Evolutionary conservation across 92 coral and sea anemone species (phyloP).

Genomic region (Umimayanthus kanabou): DNA sequence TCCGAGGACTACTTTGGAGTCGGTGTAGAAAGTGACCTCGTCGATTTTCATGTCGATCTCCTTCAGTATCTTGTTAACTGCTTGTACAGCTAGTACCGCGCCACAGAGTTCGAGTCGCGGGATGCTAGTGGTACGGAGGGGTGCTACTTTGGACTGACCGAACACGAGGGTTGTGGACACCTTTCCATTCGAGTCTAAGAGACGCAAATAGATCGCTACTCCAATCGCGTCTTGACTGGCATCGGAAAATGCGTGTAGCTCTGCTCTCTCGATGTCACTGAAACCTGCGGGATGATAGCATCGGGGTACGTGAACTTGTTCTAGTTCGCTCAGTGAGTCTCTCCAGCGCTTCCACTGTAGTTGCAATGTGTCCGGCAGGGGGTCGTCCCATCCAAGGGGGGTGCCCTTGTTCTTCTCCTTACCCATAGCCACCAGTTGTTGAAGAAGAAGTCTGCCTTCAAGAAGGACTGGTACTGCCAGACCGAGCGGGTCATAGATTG

Average conservation of each 20-base stretch:
- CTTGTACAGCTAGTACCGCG: slow-evolving; percentile 51
- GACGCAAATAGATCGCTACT: slow-evolving; percentile 29
- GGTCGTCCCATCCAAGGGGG: slow-evolving; percentile 18
- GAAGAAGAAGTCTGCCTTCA: too few relatives aligned
- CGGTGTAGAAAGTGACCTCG: too few relatives aligned
- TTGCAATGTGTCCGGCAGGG: slow-evolving; percentile 2
- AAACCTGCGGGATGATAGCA: slow-evolving; percentile 44
- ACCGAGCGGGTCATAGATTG: slow-evolving; percentile 30
- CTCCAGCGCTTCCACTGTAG: slow-evolving; percentile 49
- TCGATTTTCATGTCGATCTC: slow-evolving; percentile 54
- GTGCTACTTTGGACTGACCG: slow-evolving; percentile 45
- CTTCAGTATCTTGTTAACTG: slow-evolving; percentile 46
- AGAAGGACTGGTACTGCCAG: slow-evolving; percentile 4
- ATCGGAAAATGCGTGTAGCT: slow-evolving; percentile 40
- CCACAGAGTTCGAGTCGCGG: not conserved
- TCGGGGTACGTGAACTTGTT: slow-evolving; percentile 28
- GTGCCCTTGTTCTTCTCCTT: slow-evolving; percentile 28
- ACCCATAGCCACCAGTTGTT: slow-evolving; percentile 29
- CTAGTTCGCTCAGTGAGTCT: slow-evolving; percentile 35
- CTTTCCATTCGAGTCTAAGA: not conserved
- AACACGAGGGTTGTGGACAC: not conserved
- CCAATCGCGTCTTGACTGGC: slow-evolving; percentile 53
- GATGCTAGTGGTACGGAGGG: slow-evolving; percentile 52
- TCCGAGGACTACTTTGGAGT: too few relatives aligned
- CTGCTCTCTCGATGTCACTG: slow-evolving; percentile 23